These are phyloP conservation scores for Pachypeltis micranthus DNA, from an alignment of 1,140 invertebrate genomes.

Conservation along the genomic window DNA sequence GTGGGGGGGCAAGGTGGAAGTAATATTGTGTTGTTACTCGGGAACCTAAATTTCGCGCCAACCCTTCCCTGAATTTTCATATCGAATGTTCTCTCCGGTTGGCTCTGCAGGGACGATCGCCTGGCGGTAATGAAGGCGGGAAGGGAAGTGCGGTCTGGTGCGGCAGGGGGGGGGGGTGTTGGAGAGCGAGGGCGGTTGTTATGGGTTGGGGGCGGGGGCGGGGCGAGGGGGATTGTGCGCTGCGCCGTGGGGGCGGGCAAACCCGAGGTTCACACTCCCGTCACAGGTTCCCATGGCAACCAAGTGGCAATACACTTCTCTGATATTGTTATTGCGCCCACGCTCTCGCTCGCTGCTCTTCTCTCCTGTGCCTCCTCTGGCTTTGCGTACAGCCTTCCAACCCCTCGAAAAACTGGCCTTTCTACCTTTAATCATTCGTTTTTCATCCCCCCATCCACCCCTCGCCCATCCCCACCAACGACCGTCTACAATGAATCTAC, in stretches of 20 bases:
- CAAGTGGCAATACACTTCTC: constrained; percentile 6
- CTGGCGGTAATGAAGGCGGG: neutral
- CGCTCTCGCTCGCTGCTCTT: neutral
- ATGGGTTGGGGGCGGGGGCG: neutral
- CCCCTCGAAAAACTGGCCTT: neutral
- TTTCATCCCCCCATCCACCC: neutral
- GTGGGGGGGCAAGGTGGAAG: neutral
- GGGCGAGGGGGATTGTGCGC: neutral
- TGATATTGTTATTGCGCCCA: constrained; percentile 9
- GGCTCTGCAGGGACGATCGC: neutral
- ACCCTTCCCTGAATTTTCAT: constrained; percentile 4
- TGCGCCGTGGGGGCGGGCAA: neutral
- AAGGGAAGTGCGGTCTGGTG: too few species aligned
- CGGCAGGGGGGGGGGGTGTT: neutral
- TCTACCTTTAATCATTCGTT: too few species aligned
- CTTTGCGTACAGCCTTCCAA: neutral
- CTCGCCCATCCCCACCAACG: neutral
- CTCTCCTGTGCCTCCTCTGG: neutral
- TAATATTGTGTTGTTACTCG: constrained; percentile 1
- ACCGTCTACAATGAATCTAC: too few species aligned
- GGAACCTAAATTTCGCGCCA: neutral
- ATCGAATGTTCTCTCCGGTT: constrained; percentile 4
- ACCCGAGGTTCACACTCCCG: neutral
- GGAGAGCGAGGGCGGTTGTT: neutral
- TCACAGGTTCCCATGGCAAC: neutral